Base-by-base conservation (phyloP, 2,797 vertebrate genomes). In the Sebastes alutus region DNA sequence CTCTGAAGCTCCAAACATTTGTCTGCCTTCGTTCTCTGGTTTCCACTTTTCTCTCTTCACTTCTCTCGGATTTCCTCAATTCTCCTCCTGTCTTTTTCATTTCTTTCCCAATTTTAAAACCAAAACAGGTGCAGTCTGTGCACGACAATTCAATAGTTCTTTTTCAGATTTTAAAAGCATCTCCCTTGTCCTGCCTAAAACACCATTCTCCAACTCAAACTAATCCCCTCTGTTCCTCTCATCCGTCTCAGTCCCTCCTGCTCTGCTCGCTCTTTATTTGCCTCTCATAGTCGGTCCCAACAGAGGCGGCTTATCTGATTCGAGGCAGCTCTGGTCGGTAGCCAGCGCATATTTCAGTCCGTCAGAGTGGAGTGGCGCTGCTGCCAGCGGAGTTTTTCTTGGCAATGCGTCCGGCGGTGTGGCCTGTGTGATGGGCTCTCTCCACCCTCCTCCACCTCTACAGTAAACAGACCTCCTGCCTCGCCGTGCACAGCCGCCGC, bases 271-370 rank as follows among this genome's bases (percentile, higher is more conserved):
- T 77, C 77, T 80, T 78, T 83, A 68, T 88, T 85, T 86, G 78
- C 67, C 52, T 79, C 79, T 78, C 78, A 32, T 54, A 75, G 70
- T 10, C 46, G 18, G 79, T 82, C 83, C 76, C 23, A 5, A 87
- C 83, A 80, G 81, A 78, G 85, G 70, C 71, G 71, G 76, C 87
- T 92, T 91, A 91, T 91, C 91, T 93, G 93, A 91, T 87, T 75
- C 59, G 60, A 16, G 77, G 82, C 85, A 65, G 86, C 82, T 79
- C 85, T 90, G 88, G 82, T 89, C 49, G 10, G 68, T 23, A 38
- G 89, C 86, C 88, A 90, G 80, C 16, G 13, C 84, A 93, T 89
- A 86, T 85, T 91, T 91, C 75, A 72, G 72, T 68, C 87, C 29
- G 18, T 77, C 85, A 56, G 81, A 86, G 83, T 22, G 1, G 67